Base-by-base conservation (phyloP, 2,888 invertebrate species). In the Onchidella celtica region DNA sequence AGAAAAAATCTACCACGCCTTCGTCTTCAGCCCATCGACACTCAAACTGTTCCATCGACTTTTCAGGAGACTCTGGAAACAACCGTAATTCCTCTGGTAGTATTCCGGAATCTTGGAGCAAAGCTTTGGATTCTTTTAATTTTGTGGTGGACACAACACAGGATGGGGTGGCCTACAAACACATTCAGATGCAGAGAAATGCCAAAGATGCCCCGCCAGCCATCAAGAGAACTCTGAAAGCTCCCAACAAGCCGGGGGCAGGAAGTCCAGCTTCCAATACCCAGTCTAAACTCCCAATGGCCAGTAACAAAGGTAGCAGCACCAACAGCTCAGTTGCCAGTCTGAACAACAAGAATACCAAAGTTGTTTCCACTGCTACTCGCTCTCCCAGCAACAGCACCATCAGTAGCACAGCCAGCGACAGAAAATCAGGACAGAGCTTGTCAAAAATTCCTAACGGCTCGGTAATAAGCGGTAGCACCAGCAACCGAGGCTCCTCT, bases 81-180 rank as follows among this genome's bases (percentile, higher is more conserved):
- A 74, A 83, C 24, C 61, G 83, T 24, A 76, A 77, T 55, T 84
- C 85, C 17, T 34, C 68, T 29, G 84, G 84, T 21, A 85, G 79
- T 14, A 82, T 84, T 9, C 83, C 87, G 4, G 88, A 87, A 14
- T 84, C 89, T 1, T 90, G 89, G 88, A 83, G 83, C 21, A 89
- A 89, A 75, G 86, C 90, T 36, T 79, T 90, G 40, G 88, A 87
- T 69, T 78, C 83, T n/a, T 88, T 86, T 66, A 88, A 87, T 69
- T 87, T 88, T 72, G 68, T 86, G 6, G 84, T 86, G 3, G 87
- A 87, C 76, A 83, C 63, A 9, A 82, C 75, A 11, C 83, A 84
- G 63, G 87, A 85, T 14, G 66, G 79, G 36, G 72, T 81, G 32
- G 83, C 83, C 0, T 85, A 83, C 79, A 79, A 86, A 63, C 84